These are phyloP conservation scores for Apoderus coryli DNA, from an alignment of 2,888 invertebrate species.

Conservation along the genomic window DNA sequence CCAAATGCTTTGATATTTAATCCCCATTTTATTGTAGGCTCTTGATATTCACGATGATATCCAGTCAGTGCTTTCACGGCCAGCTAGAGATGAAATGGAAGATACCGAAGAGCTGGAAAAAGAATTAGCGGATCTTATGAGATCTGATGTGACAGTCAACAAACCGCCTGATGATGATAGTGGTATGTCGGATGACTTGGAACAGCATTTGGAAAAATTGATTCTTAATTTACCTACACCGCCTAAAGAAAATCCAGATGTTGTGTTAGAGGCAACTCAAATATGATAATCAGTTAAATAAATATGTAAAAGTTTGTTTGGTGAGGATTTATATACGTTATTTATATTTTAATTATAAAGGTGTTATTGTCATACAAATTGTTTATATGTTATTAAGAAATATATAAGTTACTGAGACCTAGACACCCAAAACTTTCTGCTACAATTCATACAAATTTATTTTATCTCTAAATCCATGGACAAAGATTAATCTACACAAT, in stretches of 20 bases:
- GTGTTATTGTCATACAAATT: too few relatives aligned
- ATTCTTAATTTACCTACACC: conserved; percentile 23
- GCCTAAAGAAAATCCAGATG: conserved; percentile 18
- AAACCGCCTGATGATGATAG: conserved; percentile 19
- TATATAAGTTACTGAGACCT: too few relatives aligned
- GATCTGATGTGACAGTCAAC: conserved; percentile 14
- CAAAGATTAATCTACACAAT: too few relatives aligned
- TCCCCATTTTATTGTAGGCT: conserved; percentile 33
- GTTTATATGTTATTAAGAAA: too few relatives aligned
- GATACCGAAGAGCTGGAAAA: conserved; percentile 51
- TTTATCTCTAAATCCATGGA: too few relatives aligned
- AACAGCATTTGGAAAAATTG: conserved; percentile 20
- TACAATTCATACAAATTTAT: too few relatives aligned
- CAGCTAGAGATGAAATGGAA: conserved; percentile 34
- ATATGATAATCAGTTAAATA: too few relatives aligned
- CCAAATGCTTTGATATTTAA: too few relatives aligned
- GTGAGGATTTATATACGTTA: too few relatives aligned
- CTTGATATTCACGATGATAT: conserved; percentile 43
- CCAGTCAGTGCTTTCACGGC: conserved; percentile 37
- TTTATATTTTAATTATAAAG: too few relatives aligned
- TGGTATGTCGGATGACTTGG: conserved; percentile 19
- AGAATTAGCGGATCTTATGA: conserved; percentile 47
- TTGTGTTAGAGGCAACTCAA: conserved; percentile 15
- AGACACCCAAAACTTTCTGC: too few relatives aligned
- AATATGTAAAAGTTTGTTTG: too few relatives aligned